A percentile compares a stretch with the other conserved stretches of the same genome.
Conservation (phyloP, 2,113 vertebrate species). For the Spermophilus dauricus region DNA sequence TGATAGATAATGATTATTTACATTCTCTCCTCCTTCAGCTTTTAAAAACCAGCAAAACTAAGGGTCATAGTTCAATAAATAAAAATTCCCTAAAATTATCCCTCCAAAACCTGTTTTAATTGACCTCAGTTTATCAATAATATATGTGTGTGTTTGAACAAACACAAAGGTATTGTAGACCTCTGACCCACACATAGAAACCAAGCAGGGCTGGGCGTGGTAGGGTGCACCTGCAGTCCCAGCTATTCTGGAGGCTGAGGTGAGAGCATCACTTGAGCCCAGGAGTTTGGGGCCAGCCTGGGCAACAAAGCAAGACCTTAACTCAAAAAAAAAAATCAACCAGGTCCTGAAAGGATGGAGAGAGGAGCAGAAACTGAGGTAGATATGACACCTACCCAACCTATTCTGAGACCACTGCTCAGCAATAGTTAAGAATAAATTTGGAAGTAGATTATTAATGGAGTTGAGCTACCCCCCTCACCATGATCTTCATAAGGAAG, state of each 20-base stretch:
- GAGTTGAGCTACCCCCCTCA: too few species aligned
- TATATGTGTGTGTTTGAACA: not conserved
- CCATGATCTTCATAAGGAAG: not conserved
- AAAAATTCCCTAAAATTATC: not conserved
- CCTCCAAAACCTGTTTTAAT: not conserved
- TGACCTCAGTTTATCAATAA: not conserved
- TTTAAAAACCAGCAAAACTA: not conserved
- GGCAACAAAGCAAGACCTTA: not conserved
- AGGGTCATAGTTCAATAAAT: not conserved
- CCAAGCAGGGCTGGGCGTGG: not conserved
- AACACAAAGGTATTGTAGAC: not conserved
- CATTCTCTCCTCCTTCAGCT: not conserved
- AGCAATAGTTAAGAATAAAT: not conserved
- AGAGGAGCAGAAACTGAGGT: not conserved
- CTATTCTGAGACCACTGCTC: not conserved
- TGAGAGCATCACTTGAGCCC: not conserved
- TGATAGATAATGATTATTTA: not conserved
- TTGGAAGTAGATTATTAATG: too few species aligned
- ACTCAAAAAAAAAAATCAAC: not conserved
- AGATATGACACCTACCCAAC: not conserved
- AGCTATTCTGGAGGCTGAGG: not conserved
- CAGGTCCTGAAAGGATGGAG: not conserved
- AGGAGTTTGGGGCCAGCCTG: not conserved
- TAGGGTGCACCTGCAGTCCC: not conserved
- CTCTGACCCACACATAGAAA: not conserved